Conservation (phyloP, 2,113 vertebrate species). For the Pagrus major region DNA sequence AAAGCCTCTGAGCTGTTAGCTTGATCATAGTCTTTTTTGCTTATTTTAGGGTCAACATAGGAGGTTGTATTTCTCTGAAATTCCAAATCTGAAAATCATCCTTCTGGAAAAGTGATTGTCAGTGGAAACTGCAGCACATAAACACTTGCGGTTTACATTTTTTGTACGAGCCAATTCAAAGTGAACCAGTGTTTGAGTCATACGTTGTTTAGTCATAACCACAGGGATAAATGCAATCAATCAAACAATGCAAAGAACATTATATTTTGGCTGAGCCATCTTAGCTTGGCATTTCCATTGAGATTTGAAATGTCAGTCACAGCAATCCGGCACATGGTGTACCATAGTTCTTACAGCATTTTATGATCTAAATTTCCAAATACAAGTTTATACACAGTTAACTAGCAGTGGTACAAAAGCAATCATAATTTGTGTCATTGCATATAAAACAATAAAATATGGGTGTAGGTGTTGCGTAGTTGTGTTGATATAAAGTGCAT, state of each 20-base stretch:
- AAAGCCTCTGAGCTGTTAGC: neutral
- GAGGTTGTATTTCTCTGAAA: neutral
- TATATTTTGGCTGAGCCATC: neutral
- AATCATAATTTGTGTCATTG: neutral
- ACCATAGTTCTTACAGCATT: slow-evolving; percentile 7
- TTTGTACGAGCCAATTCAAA: neutral
- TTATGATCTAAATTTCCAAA: slow-evolving; percentile 18
- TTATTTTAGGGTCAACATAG: neutral
- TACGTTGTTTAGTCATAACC: neutral
- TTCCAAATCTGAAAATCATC: neutral
- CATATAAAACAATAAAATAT: slow-evolving; percentile 42
- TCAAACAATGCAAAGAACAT: slow-evolving; percentile 10
- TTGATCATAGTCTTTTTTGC: neutral
- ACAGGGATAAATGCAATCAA: neutral
- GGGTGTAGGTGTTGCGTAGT: slow-evolving; percentile 9
- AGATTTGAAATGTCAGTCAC: neutral
- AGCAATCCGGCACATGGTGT: neutral
- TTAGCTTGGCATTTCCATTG: neutral
- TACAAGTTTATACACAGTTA: slow-evolving; percentile 2
- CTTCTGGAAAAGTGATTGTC: neutral
- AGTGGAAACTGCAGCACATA: neutral
- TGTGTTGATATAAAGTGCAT: neutral
- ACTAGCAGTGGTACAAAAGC: neutral
- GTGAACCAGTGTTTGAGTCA: neutral
- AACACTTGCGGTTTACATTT: neutral